phyloP scores from a whole-genome alignment of 2,888 invertebrate species.

The Julus scanicus region DNA sequence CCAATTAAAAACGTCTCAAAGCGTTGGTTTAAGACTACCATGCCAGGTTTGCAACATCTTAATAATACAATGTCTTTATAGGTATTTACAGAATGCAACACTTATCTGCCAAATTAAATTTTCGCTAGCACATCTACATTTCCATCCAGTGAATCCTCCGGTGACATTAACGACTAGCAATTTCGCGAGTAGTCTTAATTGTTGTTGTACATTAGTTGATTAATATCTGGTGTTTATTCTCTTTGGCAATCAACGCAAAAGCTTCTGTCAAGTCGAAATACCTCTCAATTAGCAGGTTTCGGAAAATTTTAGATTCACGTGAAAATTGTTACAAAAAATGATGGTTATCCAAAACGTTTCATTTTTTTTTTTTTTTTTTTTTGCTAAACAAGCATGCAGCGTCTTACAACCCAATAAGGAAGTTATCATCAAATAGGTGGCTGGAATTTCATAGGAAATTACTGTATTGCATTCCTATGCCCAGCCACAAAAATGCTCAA shows the following conservation, averaged over 20 bases:
- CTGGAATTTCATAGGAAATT: too few relatives aligned
- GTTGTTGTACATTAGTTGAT: not conserved
- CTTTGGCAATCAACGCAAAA: not conserved
- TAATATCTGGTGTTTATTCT: not conserved
- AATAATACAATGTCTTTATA: not conserved
- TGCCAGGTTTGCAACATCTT: not conserved
- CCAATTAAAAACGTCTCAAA: not conserved
- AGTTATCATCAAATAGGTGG: too few relatives aligned
- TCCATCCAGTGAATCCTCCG: not conserved
- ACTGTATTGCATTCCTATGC: too few relatives aligned
- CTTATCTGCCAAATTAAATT: slow-evolving; percentile 20
- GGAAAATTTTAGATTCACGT: too few relatives aligned
- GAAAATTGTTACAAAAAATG: too few relatives aligned
- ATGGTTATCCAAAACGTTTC: too few relatives aligned
- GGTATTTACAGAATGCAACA: not conserved
- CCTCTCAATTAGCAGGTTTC: too few relatives aligned
- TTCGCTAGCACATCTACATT: not conserved
- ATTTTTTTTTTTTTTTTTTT: too few relatives aligned
- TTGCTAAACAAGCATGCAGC: too few relatives aligned
- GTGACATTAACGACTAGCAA: not conserved
- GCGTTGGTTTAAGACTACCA: not conserved
- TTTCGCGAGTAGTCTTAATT: not conserved
- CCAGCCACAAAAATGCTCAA: too few relatives aligned
- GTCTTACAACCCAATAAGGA: too few relatives aligned
- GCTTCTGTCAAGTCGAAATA: too few relatives aligned